Evolutionary conservation across 2,113 vertebrate genomes (phyloP).

Genomic region (Eclectus roratus): DNA sequence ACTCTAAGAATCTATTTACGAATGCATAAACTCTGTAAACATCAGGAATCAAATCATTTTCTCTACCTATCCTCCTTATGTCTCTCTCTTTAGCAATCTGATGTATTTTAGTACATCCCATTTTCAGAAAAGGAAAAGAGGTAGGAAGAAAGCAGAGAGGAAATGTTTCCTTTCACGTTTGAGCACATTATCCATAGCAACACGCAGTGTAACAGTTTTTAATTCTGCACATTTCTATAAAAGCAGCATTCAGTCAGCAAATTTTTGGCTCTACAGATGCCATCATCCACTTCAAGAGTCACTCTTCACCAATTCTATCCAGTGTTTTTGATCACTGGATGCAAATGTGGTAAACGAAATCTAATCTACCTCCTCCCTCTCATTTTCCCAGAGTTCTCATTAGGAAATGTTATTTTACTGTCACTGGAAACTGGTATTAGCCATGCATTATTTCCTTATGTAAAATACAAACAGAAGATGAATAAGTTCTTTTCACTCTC

Average conservation of each 20-base stretch:
- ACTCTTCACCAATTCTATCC: background rate
- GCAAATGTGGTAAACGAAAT: conserved; percentile 8
- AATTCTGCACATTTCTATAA: background rate
- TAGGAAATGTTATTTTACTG: background rate
- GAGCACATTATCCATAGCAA: conserved; percentile 4
- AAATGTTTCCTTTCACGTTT: background rate
- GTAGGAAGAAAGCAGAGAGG: background rate
- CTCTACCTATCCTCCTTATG: accelerated
- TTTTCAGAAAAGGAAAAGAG: conserved; percentile 1
- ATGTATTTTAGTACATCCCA: background rate
- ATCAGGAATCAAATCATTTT: background rate
- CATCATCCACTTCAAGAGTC: background rate
- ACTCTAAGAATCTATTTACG: background rate
- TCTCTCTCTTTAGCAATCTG: background rate
- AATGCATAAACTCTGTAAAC: background rate
- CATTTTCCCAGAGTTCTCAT: background rate
- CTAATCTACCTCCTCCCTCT: background rate
- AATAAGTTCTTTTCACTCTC: background rate
- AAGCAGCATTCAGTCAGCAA: conserved; percentile 19
- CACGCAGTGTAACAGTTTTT: background rate
- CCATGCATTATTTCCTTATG: background rate
- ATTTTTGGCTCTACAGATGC: background rate
- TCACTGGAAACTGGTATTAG: background rate
- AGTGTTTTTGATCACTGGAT: conserved; percentile 11
- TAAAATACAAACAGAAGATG: background rate